Evolutionary conservation across 2,113 vertebrate species (phyloP), one percentile per base, ranked within the genome.

Genomic region (Microtus pennsylvanicus): DNA sequence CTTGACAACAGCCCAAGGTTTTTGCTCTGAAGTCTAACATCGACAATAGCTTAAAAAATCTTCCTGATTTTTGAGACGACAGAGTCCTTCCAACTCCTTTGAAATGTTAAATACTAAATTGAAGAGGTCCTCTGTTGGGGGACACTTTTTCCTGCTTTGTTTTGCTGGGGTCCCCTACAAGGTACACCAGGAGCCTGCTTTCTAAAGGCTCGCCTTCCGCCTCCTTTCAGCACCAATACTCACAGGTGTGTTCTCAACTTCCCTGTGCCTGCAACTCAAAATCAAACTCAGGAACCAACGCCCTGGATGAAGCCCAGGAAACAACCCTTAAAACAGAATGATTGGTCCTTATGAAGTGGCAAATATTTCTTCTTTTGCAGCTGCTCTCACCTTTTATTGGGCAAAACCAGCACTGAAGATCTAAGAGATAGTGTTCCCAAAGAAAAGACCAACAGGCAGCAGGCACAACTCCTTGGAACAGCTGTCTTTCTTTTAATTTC

Each of bases 21-120:
- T 97, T 76, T 88, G 97, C 98, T 97, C 98, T 97, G 52, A 42
- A 97, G 93, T 96, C 97, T 97, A 96, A 96, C 82, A 83, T 88
- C 75, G 97, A 98, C 98, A 98, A 97, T 89, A 94, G 96, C 97
- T 96, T 72, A 55, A 95, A 55, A 55, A 98, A 98, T 98, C 97
- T 97, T 94, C 94, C 96, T 97, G 97, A 98, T 90, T 96, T 97
- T 95, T 42, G 0, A 75, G 96, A 97, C 98, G 96, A 95, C 90
- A 97, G 92, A 92, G 97, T 94, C 96, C 96, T 96, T 76, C 91
- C 65, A 96, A 96, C 78, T 96, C 97, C 98, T 98, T 98, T 98
- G 98, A 98, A 98, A 98, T 98, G 98, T 97, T 98, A 98, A 98
- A 97, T 94, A 96, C 93, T 92, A 96, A 98, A 91, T 89, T 90